Evolutionary conservation across 2,888 invertebrate species (phyloP).

Genomic region (Gibbula magus): DNA sequence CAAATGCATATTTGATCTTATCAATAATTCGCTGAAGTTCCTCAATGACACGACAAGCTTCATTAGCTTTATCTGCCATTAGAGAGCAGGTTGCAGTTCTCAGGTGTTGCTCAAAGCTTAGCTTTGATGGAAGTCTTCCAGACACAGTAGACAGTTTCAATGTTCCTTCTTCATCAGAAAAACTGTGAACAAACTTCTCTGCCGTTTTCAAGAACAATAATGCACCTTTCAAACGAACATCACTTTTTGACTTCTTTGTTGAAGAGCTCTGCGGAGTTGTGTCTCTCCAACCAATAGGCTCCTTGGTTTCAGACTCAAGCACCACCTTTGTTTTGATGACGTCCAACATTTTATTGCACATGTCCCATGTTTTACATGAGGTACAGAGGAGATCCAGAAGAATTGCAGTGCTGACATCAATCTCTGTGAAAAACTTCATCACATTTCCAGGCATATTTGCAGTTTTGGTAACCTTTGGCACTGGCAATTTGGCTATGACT

Average conservation of each 20-base stretch:
- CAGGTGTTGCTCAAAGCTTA: conserved; percentile 52
- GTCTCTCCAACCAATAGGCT: neutral
- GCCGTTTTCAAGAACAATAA: conserved; percentile 43
- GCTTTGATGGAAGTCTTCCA: conserved; percentile 38
- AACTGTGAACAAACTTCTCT: conserved; percentile 35
- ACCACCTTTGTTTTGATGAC: conserved; percentile 47
- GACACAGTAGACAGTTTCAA: neutral
- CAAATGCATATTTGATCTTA: conserved; percentile 39
- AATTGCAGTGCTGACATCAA: conserved; percentile 57
- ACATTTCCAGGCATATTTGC: conserved; percentile 45
- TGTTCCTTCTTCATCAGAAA: conserved; percentile 7
- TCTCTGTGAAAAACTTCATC: conserved; percentile 46
- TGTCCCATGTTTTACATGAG: conserved; percentile 60
- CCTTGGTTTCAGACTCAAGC: neutral
- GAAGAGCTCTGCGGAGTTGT: neutral
- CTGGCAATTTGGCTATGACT: conserved; percentile 42
- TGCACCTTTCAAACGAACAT: conserved; percentile 43
- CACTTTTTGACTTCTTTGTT: neutral
- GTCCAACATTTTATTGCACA: conserved; percentile 64
- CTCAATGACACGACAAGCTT: conserved; percentile 41
- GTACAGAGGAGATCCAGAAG: conserved; percentile 67
- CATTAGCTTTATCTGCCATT: conserved; percentile 42
- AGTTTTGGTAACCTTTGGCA: conserved; percentile 21
- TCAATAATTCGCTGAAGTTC: conserved; percentile 45
- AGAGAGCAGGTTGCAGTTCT: conserved; percentile 50